Evolutionary conservation across 2,888 invertebrate species (phyloP).

Genomic region (Exephanes ischioxanthus): DNA sequence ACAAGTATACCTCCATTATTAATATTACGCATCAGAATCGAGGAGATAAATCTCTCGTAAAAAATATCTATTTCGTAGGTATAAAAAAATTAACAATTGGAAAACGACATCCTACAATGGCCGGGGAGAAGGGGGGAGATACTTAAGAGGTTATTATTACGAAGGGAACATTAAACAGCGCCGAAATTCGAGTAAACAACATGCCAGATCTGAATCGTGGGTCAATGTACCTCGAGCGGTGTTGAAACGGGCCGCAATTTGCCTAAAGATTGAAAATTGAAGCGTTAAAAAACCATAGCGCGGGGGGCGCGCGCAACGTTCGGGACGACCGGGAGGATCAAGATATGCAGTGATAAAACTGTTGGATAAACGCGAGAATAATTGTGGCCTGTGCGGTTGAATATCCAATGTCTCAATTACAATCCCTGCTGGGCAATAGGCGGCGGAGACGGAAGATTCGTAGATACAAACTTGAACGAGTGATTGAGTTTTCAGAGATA

Average conservation of each 20-base stretch:
- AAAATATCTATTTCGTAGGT: too few species aligned
- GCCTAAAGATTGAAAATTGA: constrained; percentile 5
- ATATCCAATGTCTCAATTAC: neutral
- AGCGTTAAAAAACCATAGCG: constrained; percentile 27
- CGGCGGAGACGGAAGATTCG: neutral
- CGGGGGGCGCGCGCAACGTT: constrained; percentile 37
- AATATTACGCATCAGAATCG: neutral
- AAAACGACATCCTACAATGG: neutral
- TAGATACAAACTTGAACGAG: constrained; percentile 20
- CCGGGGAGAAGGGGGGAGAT: neutral
- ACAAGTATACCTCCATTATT: too few species aligned
- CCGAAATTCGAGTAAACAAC: neutral
- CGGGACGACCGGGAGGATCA: constrained; percentile 21
- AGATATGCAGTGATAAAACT: constrained; percentile 38
- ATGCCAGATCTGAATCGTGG: neutral
- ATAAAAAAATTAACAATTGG: too few species aligned
- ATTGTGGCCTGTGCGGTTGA: constrained; percentile 5
- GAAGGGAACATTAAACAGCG: neutral
- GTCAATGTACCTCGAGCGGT: neutral
- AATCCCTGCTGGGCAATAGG: neutral
- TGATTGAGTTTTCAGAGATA: constrained; percentile 6
- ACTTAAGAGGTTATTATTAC: constrained; percentile 14
- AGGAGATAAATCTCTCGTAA: neutral
- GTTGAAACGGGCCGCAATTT: neutral
- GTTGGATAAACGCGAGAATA: constrained; percentile 24